phyloP scores from a whole-genome alignment of 2,797 vertebrate genomes.

The Coreius guichenoti region DNA sequence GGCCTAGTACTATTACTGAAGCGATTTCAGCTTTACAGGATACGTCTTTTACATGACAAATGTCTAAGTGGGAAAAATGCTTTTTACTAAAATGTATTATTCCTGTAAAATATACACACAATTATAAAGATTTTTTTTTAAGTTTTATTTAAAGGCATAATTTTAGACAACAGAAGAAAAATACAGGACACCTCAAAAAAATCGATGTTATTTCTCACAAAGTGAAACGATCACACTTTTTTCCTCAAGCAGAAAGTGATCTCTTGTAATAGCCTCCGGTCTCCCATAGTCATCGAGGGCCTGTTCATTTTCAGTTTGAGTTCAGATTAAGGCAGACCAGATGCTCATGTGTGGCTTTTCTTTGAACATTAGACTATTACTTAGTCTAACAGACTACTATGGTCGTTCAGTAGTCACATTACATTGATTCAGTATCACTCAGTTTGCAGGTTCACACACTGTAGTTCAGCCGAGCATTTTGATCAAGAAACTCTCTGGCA shows the following conservation, averaged over 20 bases:
- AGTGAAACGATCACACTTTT: not conserved
- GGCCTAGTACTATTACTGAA: not conserved
- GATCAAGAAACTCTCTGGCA: not conserved
- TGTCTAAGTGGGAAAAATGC: not conserved
- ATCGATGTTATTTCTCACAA: not conserved
- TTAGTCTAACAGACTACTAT: not conserved
- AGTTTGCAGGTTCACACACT: not conserved
- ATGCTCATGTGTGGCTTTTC: not conserved
- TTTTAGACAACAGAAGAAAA: not conserved
- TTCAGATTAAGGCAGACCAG: not conserved
- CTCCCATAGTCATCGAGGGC: conserved; percentile 15
- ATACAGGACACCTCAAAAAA: not conserved
- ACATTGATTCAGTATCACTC: conserved; percentile 9
- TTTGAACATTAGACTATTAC: conserved; percentile 10
- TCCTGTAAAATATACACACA: not conserved
- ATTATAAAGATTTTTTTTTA: not conserved
- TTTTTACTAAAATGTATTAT: not conserved
- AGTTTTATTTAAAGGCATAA: not conserved
- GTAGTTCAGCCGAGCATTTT: not conserved
- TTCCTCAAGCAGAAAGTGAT: conserved; percentile 1
- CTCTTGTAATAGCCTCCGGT: conserved; percentile 17
- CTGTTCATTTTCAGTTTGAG: not conserved
- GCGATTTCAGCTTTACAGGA: not conserved
- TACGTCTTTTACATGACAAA: not conserved
- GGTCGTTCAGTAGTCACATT: conserved; percentile 7